Evolutionary conservation across 1,140 invertebrate genomes (phyloP).

Genomic region (Dendrolimus kikuchii): DNA sequence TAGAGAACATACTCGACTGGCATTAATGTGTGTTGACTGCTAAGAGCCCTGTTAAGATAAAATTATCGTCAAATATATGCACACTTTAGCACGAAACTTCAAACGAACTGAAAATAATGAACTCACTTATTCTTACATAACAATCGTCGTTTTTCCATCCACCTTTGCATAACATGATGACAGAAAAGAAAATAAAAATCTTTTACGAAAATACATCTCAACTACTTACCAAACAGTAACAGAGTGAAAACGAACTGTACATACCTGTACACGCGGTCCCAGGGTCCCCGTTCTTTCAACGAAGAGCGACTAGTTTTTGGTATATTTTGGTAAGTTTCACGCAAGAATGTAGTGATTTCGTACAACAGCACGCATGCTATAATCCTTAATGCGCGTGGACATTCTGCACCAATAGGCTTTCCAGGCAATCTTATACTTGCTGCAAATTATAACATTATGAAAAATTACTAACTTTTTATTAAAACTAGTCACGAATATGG

Average conservation of each 20-base stretch:
- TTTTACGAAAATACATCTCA: constrained; percentile 44
- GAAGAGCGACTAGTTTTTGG: constrained; percentile 81
- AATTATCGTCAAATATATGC: constrained; percentile 60
- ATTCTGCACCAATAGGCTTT: constrained; percentile 76
- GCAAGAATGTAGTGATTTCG: constrained; percentile 97
- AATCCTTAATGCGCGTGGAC: constrained; percentile 93
- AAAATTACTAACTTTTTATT: too few relatives aligned
- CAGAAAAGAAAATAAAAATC: constrained; percentile 49
- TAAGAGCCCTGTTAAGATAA: constrained; percentile 71
- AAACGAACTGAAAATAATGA: constrained; percentile 60
- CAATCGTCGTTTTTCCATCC: constrained; percentile 69
- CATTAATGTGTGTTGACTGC: constrained; percentile 72
- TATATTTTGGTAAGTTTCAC: constrained; percentile 93
- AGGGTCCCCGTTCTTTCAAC: constrained; percentile 82
- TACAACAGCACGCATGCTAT: constrained; percentile 94
- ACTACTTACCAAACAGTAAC: constrained; percentile 48
- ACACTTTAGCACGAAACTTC: constrained; percentile 47
- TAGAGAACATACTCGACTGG: constrained; percentile 69
- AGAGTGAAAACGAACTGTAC: constrained; percentile 16
- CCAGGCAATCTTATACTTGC: constrained; percentile 90
- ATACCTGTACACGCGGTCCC: constrained; percentile 83
- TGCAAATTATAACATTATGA: constrained; percentile 41
- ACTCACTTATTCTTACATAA: constrained; percentile 71
- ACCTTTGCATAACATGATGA: constrained; percentile 68
- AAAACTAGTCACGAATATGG: too few relatives aligned